phyloP scores from a whole-genome alignment of 2,113 vertebrate species.

The Psittacula cyanocephala region DNA sequence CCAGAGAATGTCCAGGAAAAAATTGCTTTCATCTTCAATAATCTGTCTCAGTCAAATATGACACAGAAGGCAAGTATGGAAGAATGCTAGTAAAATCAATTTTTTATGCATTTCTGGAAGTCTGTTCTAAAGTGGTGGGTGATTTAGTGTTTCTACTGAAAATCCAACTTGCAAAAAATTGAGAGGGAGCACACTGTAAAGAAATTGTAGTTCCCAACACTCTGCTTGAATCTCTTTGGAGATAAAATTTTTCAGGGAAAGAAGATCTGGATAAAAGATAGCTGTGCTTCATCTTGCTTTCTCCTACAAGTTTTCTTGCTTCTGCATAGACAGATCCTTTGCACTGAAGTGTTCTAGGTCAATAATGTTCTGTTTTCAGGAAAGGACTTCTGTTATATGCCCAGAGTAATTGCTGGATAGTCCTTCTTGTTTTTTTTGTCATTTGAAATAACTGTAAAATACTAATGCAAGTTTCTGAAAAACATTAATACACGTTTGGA shows the following conservation, averaged over 20 bases:
- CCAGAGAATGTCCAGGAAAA: conserved; percentile 98
- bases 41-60: conserved; percentile 99
- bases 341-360: neutral
- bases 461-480: neutral
- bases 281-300: neutral
- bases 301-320: neutral
- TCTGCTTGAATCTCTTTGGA: neutral
- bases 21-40: conserved; percentile 99
- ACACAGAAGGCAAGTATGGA: conserved; percentile 88
- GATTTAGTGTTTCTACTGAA: neutral
- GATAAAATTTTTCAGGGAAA: neutral
- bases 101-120: neutral
- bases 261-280: neutral
- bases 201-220: neutral
- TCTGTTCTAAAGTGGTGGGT: neutral
- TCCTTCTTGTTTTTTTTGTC: neutral
- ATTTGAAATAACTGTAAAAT: neutral
- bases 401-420: neutral
- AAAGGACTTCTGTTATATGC: neutral
- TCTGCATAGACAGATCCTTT: neutral
- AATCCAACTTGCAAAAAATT: neutral
- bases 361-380: neutral
- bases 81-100: neutral
- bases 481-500: neutral
- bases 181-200: neutral